A percentile compares a stretch with the other conserved stretches of the same genome.
phyloP scores from a whole-genome alignment of 2,797 vertebrate genomes.

The Ctenosaura bakeri region DNA sequence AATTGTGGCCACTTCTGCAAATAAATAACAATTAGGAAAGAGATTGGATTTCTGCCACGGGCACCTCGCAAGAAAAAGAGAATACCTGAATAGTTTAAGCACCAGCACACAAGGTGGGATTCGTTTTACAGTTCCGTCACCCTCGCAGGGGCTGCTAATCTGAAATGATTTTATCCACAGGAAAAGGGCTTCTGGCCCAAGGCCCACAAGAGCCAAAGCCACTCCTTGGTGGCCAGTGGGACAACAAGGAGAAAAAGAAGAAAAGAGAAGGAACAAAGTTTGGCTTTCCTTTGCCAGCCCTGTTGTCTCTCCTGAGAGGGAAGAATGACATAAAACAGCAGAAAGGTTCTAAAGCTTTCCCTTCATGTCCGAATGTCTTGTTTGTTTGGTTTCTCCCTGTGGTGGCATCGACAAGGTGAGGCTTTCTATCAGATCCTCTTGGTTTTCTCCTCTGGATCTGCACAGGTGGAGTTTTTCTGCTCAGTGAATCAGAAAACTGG shows the following conservation, averaged over 20 bases:
- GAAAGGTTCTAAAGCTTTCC: neutral
- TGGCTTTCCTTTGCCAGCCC: neutral
- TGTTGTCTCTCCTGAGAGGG: neutral
- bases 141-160: neutral
- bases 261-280: neutral
- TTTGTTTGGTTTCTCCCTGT: neutral
- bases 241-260: neutral
- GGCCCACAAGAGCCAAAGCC: neutral
- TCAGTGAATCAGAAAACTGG: constrained; percentile 36
- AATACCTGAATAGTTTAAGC: constrained; percentile 11
- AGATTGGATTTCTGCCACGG: neutral
- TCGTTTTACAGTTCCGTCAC: constrained; percentile 14
- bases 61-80: neutral
- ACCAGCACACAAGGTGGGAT: neutral
- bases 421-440: neutral
- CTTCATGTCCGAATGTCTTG: fast-evolving
- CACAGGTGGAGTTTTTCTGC: neutral
- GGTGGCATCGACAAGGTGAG: constrained; percentile 4
- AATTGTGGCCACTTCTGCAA: constrained; percentile 29
- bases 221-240: fast-evolving
- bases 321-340: constrained; percentile 16
- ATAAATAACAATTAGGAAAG: constrained; percentile 43
- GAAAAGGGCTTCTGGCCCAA: neutral
- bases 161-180: constrained; percentile 12
- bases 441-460: neutral